Evolutionary conservation across 2,797 vertebrate genomes (phyloP).

Genomic region (Myotis planiceps): DNA sequence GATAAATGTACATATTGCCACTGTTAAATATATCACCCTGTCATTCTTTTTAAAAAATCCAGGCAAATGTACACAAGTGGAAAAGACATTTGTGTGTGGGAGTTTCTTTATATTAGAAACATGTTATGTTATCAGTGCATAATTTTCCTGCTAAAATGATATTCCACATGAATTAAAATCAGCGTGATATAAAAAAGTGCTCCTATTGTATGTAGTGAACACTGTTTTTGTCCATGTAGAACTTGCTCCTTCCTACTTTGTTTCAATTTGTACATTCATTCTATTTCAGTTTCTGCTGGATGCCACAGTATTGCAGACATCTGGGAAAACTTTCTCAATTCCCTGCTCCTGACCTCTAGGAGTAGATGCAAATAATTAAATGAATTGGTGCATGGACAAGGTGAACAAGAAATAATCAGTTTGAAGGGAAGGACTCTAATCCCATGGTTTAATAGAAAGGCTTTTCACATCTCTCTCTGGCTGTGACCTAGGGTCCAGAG

Average conservation of each 20-base stretch:
- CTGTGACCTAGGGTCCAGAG: neutral
- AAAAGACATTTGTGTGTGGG: neutral
- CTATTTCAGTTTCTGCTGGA: neutral
- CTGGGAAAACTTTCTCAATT: neutral
- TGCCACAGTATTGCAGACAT: neutral
- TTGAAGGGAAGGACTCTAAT: neutral
- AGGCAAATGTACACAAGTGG: neutral
- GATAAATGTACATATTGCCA: neutral
- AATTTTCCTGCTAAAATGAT: neutral
- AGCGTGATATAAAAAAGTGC: neutral
- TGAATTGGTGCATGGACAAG: rapidly evolving
- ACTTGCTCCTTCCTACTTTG: neutral
- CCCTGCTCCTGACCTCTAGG: neutral
- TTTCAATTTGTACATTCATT: neutral
- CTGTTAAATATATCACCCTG: neutral
- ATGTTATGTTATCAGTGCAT: neutral
- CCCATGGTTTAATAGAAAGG: neutral
- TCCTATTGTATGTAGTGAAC: neutral
- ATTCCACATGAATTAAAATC: neutral
- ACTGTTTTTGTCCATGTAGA: neutral
- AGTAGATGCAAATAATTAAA: neutral
- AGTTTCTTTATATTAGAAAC: neutral
- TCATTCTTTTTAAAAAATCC: neutral
- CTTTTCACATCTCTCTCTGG: neutral
- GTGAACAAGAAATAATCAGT: neutral